phyloP scores from a whole-genome alignment of 2,888 invertebrate species.

The Cacoxenus indagator region DNA sequence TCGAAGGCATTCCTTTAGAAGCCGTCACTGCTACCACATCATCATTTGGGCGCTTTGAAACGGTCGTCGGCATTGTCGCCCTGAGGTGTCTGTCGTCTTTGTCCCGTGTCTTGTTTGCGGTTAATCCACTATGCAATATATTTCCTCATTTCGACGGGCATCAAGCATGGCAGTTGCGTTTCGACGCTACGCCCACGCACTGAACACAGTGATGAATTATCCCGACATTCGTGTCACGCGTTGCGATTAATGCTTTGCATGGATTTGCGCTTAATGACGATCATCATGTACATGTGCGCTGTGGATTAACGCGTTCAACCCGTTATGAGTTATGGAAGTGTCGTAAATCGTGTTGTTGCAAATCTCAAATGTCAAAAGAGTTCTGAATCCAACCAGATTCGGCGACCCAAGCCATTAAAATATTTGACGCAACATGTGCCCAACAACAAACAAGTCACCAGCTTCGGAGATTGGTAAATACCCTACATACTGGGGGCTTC shows the following conservation, averaged over 20 bases:
- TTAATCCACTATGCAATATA: conserved; percentile 29
- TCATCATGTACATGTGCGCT: background rate
- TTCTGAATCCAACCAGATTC: too few species aligned
- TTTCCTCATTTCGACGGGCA: background rate
- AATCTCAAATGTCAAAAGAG: background rate
- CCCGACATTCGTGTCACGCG: conserved; percentile 5
- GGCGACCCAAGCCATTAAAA: background rate
- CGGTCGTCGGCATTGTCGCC: too few species aligned
- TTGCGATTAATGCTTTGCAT: conserved; percentile 10
- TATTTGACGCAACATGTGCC: background rate
- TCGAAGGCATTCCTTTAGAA: background rate
- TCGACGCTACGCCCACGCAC: conserved; percentile 2
- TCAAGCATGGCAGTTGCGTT: background rate
- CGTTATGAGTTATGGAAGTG: conserved; percentile 1
- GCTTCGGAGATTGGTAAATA: too few species aligned
- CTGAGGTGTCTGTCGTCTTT: conserved; percentile 25
- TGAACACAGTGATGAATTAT: background rate
- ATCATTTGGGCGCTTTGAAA: too few species aligned
- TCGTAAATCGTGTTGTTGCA: background rate
- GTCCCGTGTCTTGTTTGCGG: conserved; percentile 18
- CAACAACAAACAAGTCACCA: too few species aligned
- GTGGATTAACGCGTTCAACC: conserved; percentile 5
- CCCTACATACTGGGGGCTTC: too few species aligned
- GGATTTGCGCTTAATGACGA: conserved; percentile 16
- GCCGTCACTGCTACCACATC: background rate